Evolutionary conservation across 2,113 vertebrate species (phyloP).

Genomic region (Hippocampus barbouri): DNA sequence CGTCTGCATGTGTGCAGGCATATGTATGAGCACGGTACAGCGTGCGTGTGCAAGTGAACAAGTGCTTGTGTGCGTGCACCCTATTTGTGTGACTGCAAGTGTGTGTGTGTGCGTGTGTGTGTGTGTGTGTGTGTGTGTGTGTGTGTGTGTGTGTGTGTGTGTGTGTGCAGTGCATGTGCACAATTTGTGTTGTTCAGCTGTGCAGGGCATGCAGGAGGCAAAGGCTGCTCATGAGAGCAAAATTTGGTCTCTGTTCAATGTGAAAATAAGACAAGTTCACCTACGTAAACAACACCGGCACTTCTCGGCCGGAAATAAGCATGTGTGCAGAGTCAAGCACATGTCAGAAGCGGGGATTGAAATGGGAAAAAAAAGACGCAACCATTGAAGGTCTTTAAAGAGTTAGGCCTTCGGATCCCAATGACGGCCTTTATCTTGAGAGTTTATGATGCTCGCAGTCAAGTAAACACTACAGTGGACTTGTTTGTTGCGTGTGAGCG

Average conservation of each 20-base stretch:
- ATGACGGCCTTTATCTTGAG: neutral
- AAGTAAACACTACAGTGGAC: slow-evolving; percentile 29
- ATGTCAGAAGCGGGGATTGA: too few relatives aligned
- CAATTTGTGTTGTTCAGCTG: neutral
- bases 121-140: neutral
- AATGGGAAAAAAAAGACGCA: too few relatives aligned
- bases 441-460: neutral
- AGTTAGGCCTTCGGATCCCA: neutral
- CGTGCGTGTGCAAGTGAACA: too few relatives aligned
- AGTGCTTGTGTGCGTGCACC: neutral
- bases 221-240: too few relatives aligned
- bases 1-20: slow-evolving; percentile 6
- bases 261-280: too few relatives aligned
- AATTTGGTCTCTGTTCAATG: too few relatives aligned
- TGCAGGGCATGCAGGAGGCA: too few relatives aligned
- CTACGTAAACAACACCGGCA: too few relatives aligned
- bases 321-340: too few relatives aligned
- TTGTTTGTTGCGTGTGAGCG: slow-evolving; percentile 48
- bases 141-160: neutral
- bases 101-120: neutral
- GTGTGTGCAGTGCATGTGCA: neutral
- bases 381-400: neutral
- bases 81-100: too few relatives aligned
- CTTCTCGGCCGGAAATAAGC: too few relatives aligned
- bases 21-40: slow-evolving; percentile 2